phyloP scores from a whole-genome alignment of 2,797 vertebrate genomes.

The Sternotherus odoratus region DNA sequence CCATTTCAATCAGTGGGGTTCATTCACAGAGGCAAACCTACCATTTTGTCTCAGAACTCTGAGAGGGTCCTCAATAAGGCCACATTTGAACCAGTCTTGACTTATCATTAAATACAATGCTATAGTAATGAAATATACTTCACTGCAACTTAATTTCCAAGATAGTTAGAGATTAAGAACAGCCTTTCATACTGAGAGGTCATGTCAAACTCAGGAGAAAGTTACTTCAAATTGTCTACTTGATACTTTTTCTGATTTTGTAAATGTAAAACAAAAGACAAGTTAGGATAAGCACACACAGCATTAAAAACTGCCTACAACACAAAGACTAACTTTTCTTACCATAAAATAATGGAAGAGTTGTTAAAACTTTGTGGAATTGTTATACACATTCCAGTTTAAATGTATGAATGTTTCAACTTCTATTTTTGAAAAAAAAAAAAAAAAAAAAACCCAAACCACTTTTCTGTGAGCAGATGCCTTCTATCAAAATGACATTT shows the following conservation, averaged over 20 bases:
- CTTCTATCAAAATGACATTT: background rate
- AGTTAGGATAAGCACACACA: background rate
- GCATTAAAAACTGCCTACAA: background rate
- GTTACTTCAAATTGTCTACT: background rate
- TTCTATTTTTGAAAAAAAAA: background rate
- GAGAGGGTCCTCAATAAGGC: background rate
- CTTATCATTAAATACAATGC: background rate
- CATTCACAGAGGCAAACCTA: background rate
- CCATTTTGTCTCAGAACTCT: background rate
- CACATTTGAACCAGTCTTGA: background rate
- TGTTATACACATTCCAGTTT: background rate
- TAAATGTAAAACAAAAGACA: too few relatives aligned
- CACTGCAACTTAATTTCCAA: background rate
- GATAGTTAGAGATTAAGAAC: background rate
- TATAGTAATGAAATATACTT: background rate
- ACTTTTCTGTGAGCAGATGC: background rate
- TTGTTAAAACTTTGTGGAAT: background rate
- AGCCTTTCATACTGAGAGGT: background rate
- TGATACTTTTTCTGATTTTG: background rate
- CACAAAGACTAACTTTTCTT: background rate
- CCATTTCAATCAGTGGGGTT: background rate
- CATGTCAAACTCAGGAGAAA: background rate
- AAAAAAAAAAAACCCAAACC: background rate
- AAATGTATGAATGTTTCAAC: background rate
- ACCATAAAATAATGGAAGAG: fast-evolving